Conservation (phyloP, 2,797 vertebrate species). For the Sandelia bainsii region DNA sequence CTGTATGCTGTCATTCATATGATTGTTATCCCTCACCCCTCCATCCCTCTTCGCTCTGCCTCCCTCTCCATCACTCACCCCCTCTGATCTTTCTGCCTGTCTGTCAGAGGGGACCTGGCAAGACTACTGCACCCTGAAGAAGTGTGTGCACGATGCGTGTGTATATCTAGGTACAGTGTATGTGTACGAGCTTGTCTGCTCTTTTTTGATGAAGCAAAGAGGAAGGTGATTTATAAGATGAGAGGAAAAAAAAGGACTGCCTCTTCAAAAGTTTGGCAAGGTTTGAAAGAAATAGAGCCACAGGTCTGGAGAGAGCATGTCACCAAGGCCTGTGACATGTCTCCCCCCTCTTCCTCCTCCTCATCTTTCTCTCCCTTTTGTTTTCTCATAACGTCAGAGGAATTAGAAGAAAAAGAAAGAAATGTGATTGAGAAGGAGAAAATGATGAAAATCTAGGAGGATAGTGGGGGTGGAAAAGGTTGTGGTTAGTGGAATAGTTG, state of each 20-base stretch:
- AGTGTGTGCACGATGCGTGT: constrained; percentile 58
- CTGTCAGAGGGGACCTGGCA: constrained; percentile 91
- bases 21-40: constrained; percentile 90
- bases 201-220: constrained; percentile 60
- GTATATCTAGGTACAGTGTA: constrained; percentile 28
- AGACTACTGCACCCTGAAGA: constrained; percentile 87
- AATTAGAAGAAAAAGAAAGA: not conserved
- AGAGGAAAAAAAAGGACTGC: constrained; percentile 77
- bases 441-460: constrained; percentile 33
- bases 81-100: constrained; percentile 91
- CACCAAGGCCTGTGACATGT: constrained; percentile 53
- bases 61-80: constrained; percentile 89
- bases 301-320: constrained; percentile 78
- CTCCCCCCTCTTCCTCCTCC: not conserved
- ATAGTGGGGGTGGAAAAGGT: not conserved
- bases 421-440: constrained; percentile 8
- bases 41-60: constrained; percentile 51
- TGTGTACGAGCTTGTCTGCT: constrained; percentile 23
- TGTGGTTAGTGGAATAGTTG: not conserved
- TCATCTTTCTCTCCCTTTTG: not conserved
- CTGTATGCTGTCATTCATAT: constrained; percentile 94
- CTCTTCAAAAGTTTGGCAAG: constrained; percentile 87
- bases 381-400: constrained; percentile 27
- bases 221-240: constrained; percentile 92
- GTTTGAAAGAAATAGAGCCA: constrained; percentile 84